Evolutionary conservation across 2,113 vertebrate genomes (phyloP), one percentile per base, ranked within the genome.

Genomic region (Tinamus guttatus): DNA sequence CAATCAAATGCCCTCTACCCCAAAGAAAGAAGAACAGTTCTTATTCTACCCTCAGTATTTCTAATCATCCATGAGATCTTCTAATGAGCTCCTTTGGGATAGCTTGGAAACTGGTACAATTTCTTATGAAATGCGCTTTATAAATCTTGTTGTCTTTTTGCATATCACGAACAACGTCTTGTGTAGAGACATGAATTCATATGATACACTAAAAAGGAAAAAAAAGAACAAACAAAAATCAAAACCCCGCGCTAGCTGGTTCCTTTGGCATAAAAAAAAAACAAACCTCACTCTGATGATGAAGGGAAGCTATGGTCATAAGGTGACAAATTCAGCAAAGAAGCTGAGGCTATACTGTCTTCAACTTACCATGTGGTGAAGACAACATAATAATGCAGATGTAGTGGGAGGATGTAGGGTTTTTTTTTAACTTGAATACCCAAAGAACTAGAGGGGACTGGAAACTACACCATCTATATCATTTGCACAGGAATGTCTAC

Each of bases 11-110:
- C 2, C 11, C 10, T 9, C 1, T 1, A 6, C 17, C 25, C 43
- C 59, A 32, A 69, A 70, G 49, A 73, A 73, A 73, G 69, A 15
- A 22, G 73, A 63, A 6, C 1, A 34, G 8, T 11, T 68, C 64
- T 89, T 58, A 84, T 68, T 87, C 88, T 92, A 41, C 30, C 2
- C 16, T 82, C 74, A 82, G 13, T 95, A 86, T 79, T 93, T 76
- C 30, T 81, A 86, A 79, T 63, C 18, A 59, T 28, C 27, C n/a
- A 36, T n/a, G 12, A 36, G 36, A 64, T 79, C 22, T 56, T 84
- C 75, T 89, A 89, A 90, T 70, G 34, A 62, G 54, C 54, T 96
- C 22, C 70, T 82, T 59, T 71, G 81, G 40, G 54, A 86, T 9
- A 77, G 38, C 58, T 89, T 54, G 36, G 65, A 76, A 93, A 96